These are phyloP conservation scores for Halichoerus grypus DNA, from an alignment of 2,113 vertebrate genomes.

Conservation along the genomic window DNA sequence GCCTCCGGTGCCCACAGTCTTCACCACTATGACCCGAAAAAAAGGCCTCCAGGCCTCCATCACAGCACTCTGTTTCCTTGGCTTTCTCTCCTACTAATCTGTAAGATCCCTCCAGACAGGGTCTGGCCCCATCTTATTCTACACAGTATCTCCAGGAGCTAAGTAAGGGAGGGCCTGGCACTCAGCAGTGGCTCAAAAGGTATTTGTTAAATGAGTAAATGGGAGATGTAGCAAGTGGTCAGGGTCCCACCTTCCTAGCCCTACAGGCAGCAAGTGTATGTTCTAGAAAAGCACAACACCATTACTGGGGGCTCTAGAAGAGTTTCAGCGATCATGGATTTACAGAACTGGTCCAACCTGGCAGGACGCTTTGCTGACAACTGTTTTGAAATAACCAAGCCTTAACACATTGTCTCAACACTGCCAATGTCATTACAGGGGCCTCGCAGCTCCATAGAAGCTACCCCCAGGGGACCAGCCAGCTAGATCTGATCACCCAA, in stretches of 20 bases:
- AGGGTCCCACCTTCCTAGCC: neutral
- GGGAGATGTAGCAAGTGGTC: neutral
- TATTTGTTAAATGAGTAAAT: neutral
- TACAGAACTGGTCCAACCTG: neutral
- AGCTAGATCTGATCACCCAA: neutral
- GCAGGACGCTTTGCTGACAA: constrained; percentile 3
- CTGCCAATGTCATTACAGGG: neutral
- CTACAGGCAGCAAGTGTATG: neutral
- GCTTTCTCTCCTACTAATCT: neutral
- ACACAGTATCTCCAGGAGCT: neutral
- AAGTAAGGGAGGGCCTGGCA: neutral
- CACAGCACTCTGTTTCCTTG: neutral
- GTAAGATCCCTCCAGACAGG: neutral
- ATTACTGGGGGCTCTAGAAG: neutral
- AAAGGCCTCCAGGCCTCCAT: neutral
- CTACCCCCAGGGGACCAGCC: neutral
- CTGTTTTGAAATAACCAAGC: neutral
- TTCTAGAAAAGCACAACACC: neutral
- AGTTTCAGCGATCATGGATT: neutral
- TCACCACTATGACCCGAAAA: neutral
- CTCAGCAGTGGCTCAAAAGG: neutral
- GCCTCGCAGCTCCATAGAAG: neutral
- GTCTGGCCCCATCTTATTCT: neutral
- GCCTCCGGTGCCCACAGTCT: neutral
- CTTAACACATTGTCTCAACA: neutral